These are phyloP conservation scores for Cataglyphis livida DNA, from an alignment of 2,888 invertebrate species.

Conservation along the genomic window DNA sequence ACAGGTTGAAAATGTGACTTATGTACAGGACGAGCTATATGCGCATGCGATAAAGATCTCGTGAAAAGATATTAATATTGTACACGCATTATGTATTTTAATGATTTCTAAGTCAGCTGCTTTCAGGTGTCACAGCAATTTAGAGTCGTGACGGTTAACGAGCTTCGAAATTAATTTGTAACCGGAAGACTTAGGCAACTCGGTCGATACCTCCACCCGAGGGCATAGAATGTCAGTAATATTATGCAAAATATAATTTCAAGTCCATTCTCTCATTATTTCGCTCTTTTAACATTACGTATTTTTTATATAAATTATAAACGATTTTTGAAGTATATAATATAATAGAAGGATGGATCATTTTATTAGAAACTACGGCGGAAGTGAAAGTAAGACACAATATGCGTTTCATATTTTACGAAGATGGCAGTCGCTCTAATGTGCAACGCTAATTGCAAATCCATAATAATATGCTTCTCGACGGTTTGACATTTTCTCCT, in stretches of 20 bases:
- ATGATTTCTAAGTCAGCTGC: conserved; percentile 64
- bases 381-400: conserved; percentile 47
- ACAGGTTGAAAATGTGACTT: conserved; percentile 35
- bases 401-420: neutral
- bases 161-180: conserved; percentile 71
- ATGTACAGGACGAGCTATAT: conserved; percentile 9
- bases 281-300: neutral
- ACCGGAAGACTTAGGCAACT: conserved; percentile 69
- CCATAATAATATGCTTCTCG: conserved; percentile 32
- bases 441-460: conserved; percentile 33
- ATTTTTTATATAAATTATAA: neutral
- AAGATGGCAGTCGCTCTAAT: conserved; percentile 26
- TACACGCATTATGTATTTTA: conserved; percentile 60
- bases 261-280: neutral
- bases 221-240: neutral
- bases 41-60: conserved; percentile 50
- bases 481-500: conserved; percentile 13
- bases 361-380: conserved; percentile 33
- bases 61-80: conserved; percentile 62
- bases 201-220: conserved; percentile 43
- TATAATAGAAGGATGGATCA: neutral
- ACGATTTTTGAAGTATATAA: neutral
- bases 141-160: conserved; percentile 55
- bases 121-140: conserved; percentile 63
- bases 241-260: conserved; percentile 25